Base-by-base conservation (phyloP, 2,113 vertebrate species). In the Halcyon senegalensis region DNA sequence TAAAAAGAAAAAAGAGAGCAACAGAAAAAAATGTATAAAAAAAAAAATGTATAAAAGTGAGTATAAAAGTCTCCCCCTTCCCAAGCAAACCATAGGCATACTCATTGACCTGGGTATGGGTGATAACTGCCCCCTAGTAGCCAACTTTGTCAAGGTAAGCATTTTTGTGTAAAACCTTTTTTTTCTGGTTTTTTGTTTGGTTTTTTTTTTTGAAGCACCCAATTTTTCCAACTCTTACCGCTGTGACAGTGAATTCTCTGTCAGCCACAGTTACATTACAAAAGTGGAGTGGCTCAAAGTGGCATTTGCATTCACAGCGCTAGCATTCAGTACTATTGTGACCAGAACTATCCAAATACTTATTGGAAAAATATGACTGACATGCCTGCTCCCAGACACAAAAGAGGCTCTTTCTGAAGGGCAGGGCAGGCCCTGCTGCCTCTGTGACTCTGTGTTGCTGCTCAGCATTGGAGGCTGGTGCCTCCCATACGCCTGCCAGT, bases 351-450 rank as follows among this genome's bases (percentile, higher is more conserved):
- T 7, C 28, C 27, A 50, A 35, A 25, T 58, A 66, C 35, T 77
- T 55, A 31, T 33, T 41, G 4, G 60, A 19, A 51, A 89, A 16
- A 15, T 18, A 15, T 3, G 16, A 9, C 13, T 25, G 23, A 8
- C 2, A 3, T 37, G n/a, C 11, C 11, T 0, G 0, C 2, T 68
- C 39, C 44, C 19, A 7, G 58, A 3, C 7, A 59, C 17, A 20
- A 8, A 6, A 39, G 63, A 55, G 28, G 48, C 51, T 55, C 13
- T 50, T 41, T 21, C 27, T 19, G 7, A 16, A 63, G 78, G 63
- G 51, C 46, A 41, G 44, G 41, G 67, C 60, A 41, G 44, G 46
- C 11, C 25, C 62, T 58, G 51, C 19, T 86, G 60, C 43, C 41
- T 30, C 58, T 72, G 30, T 5, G 4, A 7, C 11, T 3, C 41